phyloP scores from a whole-genome alignment of 2,797 vertebrate species.

The Myotis findleyi region DNA sequence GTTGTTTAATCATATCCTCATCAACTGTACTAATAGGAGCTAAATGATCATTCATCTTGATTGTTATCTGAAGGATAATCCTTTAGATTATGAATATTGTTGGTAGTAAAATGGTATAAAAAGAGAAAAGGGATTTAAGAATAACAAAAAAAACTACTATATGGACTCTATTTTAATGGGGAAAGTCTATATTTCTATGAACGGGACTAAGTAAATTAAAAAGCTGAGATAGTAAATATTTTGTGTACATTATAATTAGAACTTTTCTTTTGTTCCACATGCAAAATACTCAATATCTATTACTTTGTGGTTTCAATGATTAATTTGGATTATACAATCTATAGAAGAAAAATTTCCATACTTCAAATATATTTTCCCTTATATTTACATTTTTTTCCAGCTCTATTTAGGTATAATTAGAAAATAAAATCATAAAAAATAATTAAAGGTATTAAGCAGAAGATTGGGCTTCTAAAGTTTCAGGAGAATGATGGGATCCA shows the following conservation, averaged over 20 bases:
- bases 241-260: background rate
- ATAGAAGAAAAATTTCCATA: background rate
- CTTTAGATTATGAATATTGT: background rate
- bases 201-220: background rate
- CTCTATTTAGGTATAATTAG: background rate
- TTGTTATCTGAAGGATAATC: background rate
- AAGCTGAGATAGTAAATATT: background rate
- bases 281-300: background rate
- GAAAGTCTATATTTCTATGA: background rate
- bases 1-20: background rate
- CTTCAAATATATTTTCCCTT: background rate
- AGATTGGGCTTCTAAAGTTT: background rate
- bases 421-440: background rate
- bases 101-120: background rate
- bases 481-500: background rate
- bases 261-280: background rate
- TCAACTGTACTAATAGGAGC: background rate
- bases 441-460: background rate
- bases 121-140: background rate
- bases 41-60: background rate
- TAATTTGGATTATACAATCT: background rate
- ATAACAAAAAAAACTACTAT: background rate
- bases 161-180: background rate
- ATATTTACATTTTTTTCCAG: background rate
- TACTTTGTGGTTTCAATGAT: background rate